Conservation (phyloP, 2,888 invertebrate species). For the Sthenelais limicola region DNA sequence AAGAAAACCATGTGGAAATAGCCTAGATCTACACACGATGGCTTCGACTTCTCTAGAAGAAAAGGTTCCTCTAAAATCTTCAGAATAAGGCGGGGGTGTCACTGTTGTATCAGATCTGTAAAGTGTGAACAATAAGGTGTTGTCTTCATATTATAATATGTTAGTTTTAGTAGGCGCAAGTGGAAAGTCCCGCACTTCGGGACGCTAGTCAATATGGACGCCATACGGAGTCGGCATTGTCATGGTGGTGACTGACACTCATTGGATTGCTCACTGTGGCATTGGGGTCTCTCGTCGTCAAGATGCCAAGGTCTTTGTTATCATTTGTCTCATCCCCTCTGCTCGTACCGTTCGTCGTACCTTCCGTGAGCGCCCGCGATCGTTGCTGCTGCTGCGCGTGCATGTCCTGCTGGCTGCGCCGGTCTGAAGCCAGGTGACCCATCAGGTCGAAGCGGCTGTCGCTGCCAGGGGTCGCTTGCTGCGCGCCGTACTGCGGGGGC, state of each 20-base stretch:
- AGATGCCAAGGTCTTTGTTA: slow-evolving; percentile 22
- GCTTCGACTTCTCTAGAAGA: too few species aligned
- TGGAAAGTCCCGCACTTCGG: neutral
- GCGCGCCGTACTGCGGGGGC: slow-evolving; percentile 3
- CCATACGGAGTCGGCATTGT: slow-evolving; percentile 37
- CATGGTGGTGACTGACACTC: slow-evolving; percentile 36
- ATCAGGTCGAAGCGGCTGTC: slow-evolving; percentile 25
- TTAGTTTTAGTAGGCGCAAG: too few species aligned
- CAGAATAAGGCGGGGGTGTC: too few species aligned
- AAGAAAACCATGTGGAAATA: too few species aligned
- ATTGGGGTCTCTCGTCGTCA: slow-evolving; percentile 29
- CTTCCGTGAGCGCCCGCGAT: neutral
- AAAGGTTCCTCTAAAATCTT: too few species aligned
- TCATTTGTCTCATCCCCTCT: neutral
- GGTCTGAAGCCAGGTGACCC: too few species aligned
- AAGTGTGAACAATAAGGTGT: too few species aligned
- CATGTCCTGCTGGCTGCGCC: neutral
- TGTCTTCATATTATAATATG: too few species aligned
- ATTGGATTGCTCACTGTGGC: neutral
- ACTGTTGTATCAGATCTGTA: too few species aligned
- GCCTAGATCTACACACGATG: too few species aligned
- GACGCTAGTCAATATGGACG: slow-evolving; percentile 29
- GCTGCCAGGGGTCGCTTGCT: neutral
- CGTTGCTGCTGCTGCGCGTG: slow-evolving; percentile 1
- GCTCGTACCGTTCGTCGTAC: neutral